Base-by-base conservation (phyloP, 1,140 invertebrate genomes). In the Drosophila bocqueti region DNA sequence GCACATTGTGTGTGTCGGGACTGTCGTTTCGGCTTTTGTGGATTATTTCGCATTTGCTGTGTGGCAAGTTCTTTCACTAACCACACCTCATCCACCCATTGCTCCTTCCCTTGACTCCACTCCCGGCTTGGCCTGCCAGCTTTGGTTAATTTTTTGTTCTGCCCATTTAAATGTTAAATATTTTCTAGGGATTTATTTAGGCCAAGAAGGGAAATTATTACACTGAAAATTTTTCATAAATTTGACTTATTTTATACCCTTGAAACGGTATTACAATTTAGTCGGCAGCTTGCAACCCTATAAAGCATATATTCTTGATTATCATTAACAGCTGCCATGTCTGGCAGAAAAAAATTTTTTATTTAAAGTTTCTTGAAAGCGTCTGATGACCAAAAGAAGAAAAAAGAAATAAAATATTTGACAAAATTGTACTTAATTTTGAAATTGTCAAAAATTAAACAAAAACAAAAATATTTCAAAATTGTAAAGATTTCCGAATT, bases 131-230 rank as follows among this genome's bases (percentile, higher is more conserved):
- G 21, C 42, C 80, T 65, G 76, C 50, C 80, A 75, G 31, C 40
- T 81, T 78, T 43, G 64, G 66, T 87, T 89, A 87, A 81, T 89
- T 87, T 83, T 89, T 75, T 67, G 0, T 36, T 36, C 34, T 65
- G 59, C 47, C 63, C 77, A 89, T 89, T 87, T 83, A 81, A 87
- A 83, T 87, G 84, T 89, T 89, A 81, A 89, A 89, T 89, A 83
- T 83, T 75, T 71, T 66, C 34, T 38, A 38, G 43, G 76, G 73
- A 83, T 83, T 86, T 83, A 83, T 87, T 58, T 65, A 49, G 43
- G 47, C 18, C 43, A 40, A 34, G 18, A 6, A 1, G 3, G 13
- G 9, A 40, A 49, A 67, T 31, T 9, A 21, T 7, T 45, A 7
- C 3, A 47, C 26, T 45, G 24, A 3, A 24, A 24, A 24, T 24